A percentile compares a stretch with the other conserved stretches of the same genome.
These are phyloP conservation scores for Phenganax subtilis DNA, from an alignment of 92 coral and sea anemone genomes.

Conservation along the genomic window DNA sequence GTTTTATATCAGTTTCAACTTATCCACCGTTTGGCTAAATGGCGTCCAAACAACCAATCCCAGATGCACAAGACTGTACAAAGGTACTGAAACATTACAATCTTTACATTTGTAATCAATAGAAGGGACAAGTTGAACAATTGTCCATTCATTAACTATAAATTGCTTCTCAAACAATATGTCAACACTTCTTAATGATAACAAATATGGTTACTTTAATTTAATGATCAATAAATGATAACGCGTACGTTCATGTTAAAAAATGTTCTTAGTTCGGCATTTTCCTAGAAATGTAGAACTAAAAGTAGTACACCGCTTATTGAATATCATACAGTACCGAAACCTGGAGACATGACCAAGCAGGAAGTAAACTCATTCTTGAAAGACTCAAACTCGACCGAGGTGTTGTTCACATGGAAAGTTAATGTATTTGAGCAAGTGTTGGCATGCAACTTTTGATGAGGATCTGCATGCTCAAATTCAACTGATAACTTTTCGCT, in stretches of 20 bases:
- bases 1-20: no score
- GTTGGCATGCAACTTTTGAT: constrained; percentile 41
- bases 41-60: not conserved
- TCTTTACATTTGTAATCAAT: not conserved
- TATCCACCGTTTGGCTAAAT: no score
- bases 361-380: constrained; percentile 40
- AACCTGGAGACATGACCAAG: constrained; percentile 30
- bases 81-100: not conserved
- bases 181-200: not conserved
- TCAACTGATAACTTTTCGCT: constrained; percentile 38
- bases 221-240: not conserved
- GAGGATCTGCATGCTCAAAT: constrained; percentile 47
- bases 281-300: not conserved
- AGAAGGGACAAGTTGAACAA: no score
- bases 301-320: not conserved
- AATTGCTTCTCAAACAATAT: not conserved
- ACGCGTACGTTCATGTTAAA: not conserved
- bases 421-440: constrained; percentile 32
- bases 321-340: constrained; percentile 22
- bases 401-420: constrained; percentile 30
- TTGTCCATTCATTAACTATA: not conserved
- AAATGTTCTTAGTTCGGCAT: constrained; percentile 5
- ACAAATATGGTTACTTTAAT: not conserved
- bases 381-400: constrained; percentile 24
- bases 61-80: not conserved